Base-by-base conservation (phyloP, 2,888 invertebrate species). In the Scaptomyza parva region DNA sequence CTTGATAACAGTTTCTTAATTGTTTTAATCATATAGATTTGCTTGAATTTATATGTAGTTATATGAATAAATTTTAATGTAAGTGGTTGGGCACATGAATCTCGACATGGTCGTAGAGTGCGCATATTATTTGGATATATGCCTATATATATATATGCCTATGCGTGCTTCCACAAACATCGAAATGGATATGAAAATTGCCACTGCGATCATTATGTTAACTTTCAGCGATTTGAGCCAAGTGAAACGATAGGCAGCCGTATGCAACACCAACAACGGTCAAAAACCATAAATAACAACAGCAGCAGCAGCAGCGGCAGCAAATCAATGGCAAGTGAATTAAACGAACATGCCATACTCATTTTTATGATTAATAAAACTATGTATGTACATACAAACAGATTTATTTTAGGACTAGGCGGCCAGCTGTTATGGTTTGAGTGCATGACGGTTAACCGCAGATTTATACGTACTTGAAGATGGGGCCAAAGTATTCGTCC, bases 401-500 rank as follows among this genome's bases (percentile, higher is more conserved):
- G 17, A 12, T 11, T 18, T 26, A 40, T 37, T 41, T 66, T 66
- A 41, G 18, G 51, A 40, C 22, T 18, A 22, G 14, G 44, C 18
- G 39, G 41, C 40, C 44, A 24, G 35, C 43, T 39, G 54, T 64
- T 64, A 58, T 41, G 58, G 58, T 33, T 55, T 26, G 24, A 62
- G 63, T 53, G 53, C 47, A 64, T 55, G 65, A 64, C 55, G 62
- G 57, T 63, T 55, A 75, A 43, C 75, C 63, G 69, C 75, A 63
- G 69, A 43, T 72, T 33, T 57, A 64, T 57, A 64, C 55, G 55
- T 33, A 45, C 44, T 40, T 61, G 39, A 40, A 35, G 63, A 53
- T 40, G 63, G 63, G 48, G 39, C 55, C 33, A 45, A 55, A 28
- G 30, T 65, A 65, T 66, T 85, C 85, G 80, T 80, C 80, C 85